These are phyloP conservation scores for Nycteola revayana DNA, from an alignment of 2,888 invertebrate species.

Conservation along the genomic window DNA sequence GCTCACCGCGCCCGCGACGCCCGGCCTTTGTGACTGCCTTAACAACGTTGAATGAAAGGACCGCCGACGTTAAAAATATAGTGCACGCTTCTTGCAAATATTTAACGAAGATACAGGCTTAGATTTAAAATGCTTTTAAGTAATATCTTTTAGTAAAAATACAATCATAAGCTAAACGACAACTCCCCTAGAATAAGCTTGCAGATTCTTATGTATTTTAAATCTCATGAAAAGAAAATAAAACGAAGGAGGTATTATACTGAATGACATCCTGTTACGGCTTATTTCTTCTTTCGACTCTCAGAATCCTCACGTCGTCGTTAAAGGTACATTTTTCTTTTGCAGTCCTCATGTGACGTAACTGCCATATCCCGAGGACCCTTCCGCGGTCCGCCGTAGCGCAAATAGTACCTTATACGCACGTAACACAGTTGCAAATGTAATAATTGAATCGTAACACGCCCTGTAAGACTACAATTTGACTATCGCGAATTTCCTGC, in stretches of 20 bases:
- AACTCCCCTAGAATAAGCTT: slow-evolving; percentile 23
- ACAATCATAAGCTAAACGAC: slow-evolving; percentile 19
- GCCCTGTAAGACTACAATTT: slow-evolving; percentile 81
- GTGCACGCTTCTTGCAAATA: slow-evolving; percentile 22
- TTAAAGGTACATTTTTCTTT: slow-evolving; percentile 82
- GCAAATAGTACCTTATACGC: slow-evolving; percentile 71
- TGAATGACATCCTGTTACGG: slow-evolving; percentile 80
- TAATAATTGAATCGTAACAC: slow-evolving; percentile 75
- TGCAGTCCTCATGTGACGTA: slow-evolving; percentile 74
- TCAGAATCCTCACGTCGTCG: slow-evolving; percentile 75
- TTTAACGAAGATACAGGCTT: background rate
- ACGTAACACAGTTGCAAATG: slow-evolving; percentile 74
- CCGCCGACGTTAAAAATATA: slow-evolving; percentile 36
- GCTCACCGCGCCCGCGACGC: slow-evolving; percentile 30
- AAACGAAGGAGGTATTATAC: slow-evolving; percentile 74
- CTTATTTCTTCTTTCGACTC: slow-evolving; percentile 77
- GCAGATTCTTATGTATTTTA: slow-evolving; percentile 38
- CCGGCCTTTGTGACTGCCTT: slow-evolving; percentile 49
- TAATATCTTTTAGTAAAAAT: slow-evolving; percentile 12
- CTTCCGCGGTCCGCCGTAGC: slow-evolving; percentile 54
- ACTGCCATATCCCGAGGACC: slow-evolving; percentile 70
- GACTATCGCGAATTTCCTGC: slow-evolving; percentile 81
- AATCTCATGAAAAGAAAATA: slow-evolving; percentile 59
- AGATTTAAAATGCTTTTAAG: background rate
- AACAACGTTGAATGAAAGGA: slow-evolving; percentile 45